A percentile compares a stretch with the other conserved stretches of the same genome.
These are phyloP conservation scores for Drosophila greeni DNA, from an alignment of 2,888 invertebrate species.

Conservation along the genomic window DNA sequence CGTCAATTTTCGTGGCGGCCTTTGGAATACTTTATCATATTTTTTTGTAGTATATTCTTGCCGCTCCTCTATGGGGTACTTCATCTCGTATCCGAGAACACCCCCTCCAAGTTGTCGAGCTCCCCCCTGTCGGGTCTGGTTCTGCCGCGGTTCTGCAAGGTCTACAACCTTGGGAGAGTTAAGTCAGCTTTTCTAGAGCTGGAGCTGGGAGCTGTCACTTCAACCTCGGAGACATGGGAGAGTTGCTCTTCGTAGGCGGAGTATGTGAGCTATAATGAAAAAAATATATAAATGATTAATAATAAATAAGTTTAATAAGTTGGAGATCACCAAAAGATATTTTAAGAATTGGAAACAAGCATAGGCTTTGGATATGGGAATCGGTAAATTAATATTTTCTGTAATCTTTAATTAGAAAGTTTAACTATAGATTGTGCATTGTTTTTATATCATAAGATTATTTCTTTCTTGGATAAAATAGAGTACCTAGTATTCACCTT, in stretches of 20 bases:
- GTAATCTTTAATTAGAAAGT: too few relatives aligned
- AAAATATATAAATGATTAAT: neutral
- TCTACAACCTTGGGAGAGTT: conserved; percentile 63
- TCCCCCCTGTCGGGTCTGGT: conserved; percentile 13
- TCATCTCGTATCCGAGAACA: neutral
- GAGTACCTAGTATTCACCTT: neutral
- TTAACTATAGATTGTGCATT: too few relatives aligned
- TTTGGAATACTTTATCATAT: conserved; percentile 41
- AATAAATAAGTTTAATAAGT: neutral
- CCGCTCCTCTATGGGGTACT: conserved; percentile 18
- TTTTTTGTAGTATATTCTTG: conserved; percentile 13
- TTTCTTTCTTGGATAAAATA: neutral
- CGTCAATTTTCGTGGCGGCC: conserved; percentile 60
- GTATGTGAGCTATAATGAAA: neutral
- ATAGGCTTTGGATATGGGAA: too few relatives aligned
- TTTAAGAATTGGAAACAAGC: too few relatives aligned
- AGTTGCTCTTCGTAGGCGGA: conserved; percentile 1
- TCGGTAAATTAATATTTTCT: too few relatives aligned
- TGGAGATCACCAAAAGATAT: too few relatives aligned
- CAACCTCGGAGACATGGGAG: conserved; percentile 23
- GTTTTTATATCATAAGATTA: too few relatives aligned
- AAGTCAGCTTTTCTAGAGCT: conserved; percentile 32
- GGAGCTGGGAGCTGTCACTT: conserved; percentile 31
- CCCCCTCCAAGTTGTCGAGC: conserved; percentile 8
- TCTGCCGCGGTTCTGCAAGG: conserved; percentile 43